Conservation (phyloP, 2,888 invertebrate genomes). For the Polyommatus iphigenia region DNA sequence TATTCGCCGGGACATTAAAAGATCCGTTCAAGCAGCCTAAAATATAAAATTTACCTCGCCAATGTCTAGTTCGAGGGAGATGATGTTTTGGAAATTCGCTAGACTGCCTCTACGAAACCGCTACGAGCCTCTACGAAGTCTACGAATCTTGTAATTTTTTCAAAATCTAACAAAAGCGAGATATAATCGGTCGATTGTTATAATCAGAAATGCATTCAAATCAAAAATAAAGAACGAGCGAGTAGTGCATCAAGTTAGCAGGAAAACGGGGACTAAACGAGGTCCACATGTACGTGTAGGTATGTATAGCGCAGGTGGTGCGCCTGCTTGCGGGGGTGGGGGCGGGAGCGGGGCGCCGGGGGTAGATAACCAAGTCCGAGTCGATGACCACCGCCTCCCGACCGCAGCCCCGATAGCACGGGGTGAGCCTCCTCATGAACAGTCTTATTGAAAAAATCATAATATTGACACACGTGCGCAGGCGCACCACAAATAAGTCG, state of each 20-base stretch:
- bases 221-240: background rate
- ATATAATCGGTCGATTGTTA: background rate
- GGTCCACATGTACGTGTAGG: conserved; percentile 2
- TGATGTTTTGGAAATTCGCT: background rate
- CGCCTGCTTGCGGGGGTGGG: background rate
- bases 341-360: background rate
- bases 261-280: conserved; percentile 1
- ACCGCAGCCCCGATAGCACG: background rate
- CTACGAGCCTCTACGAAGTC: background rate
- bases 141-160: background rate
- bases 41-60: too few relatives aligned
- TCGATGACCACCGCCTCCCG: conserved; percentile 21
- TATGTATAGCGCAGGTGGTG: conserved; percentile 27
- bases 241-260: background rate
- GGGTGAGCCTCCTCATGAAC: conserved; percentile 6
- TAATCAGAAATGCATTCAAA: background rate
- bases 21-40: too few relatives aligned
- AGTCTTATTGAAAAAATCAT: conserved; percentile 11
- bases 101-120: background rate
- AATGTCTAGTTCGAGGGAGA: background rate
- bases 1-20: too few relatives aligned
- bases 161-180: background rate
- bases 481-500: background rate
- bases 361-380: conserved; percentile 30
- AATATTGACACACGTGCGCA: conserved; percentile 28